Evolutionary conservation across 2,113 vertebrate genomes (phyloP), one percentile per base, ranked within the genome.

Genomic region (Hydrolagus affinis): DNA sequence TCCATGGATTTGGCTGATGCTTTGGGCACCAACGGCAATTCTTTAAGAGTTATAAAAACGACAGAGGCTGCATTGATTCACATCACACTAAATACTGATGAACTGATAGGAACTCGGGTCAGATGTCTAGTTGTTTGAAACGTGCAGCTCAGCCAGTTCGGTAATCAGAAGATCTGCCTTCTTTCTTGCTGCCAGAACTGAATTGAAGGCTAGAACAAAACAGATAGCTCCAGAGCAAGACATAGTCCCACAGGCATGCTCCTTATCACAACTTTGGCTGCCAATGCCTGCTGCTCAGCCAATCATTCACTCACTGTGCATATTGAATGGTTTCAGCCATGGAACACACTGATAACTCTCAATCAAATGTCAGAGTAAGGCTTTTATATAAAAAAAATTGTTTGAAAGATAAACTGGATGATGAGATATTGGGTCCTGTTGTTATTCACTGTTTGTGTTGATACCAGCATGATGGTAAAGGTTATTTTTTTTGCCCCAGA

Each of bases 341-440:
- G 93, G 91, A 92, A 89, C 89, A 88, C 88, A 88, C 64, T 95
- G 96, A 98, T 98, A 97, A 96, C 91, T 93, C 86, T 28, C 69
- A 88, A 88, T 90, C 62, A 25, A 2, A 80, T 17, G 77, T 64
- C 12, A 28, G 7, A 28, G 3, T 64, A 14, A 17, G 64, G 62
- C 30, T 23, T 66, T 30, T 17, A 14, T 3, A 59, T 64, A 68
- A 9, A 83, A 32, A 83, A 83, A 80, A 80, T 12, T 60, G 62
- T 25, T 62, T 44, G 44, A 15, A 66, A 66, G 78, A 83, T 66
- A 66, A 83, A 62, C 25, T 44, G 62, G 21, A 78, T 56, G 11
- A 77, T 62, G 23, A 23, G 10, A 76, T 56, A 57, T 19, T 56
- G 57, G n/a, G 11, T 23, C 62, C 78, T 30, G 25, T 32, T 59